Evolutionary conservation across 2,888 invertebrate species (phyloP).

Genomic region (Caenorhabditis drosophilae): DNA sequence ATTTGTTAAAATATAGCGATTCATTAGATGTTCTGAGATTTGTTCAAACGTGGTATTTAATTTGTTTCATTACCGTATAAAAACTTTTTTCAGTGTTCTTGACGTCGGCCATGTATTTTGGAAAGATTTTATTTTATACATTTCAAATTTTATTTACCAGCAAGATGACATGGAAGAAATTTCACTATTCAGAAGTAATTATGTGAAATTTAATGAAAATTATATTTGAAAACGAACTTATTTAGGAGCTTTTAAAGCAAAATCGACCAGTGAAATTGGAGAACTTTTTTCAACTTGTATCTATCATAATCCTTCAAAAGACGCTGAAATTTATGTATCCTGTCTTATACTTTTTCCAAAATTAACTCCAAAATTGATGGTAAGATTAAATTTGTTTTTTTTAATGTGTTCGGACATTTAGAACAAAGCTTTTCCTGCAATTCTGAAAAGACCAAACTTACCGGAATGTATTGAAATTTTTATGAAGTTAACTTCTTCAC

Average conservation of each 20-base stretch:
- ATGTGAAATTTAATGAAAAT: background rate
- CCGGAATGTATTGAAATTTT: background rate
- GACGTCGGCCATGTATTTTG: background rate
- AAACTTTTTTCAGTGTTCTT: background rate
- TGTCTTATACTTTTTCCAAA: background rate
- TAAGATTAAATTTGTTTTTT: background rate
- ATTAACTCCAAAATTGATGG: background rate
- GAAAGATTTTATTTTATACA: background rate
- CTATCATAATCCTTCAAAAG: background rate
- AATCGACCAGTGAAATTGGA: background rate
- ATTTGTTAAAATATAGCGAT: background rate
- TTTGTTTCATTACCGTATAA: background rate
- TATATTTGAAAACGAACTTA: background rate
- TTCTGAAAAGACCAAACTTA: background rate
- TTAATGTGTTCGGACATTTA: background rate
- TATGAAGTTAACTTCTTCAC: background rate
- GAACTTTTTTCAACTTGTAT: background rate
- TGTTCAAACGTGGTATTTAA: background rate
- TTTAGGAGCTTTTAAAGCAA: constrained; percentile 1
- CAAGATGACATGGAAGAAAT: background rate
- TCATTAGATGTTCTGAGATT: background rate
- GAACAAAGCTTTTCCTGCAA: background rate
- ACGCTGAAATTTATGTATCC: background rate
- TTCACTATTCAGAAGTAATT: background rate
- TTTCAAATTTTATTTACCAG: background rate